Evolutionary conservation across 2,888 invertebrate species (phyloP), one percentile per base, ranked within the genome.

Genomic region (Stictocephala bisonia): DNA sequence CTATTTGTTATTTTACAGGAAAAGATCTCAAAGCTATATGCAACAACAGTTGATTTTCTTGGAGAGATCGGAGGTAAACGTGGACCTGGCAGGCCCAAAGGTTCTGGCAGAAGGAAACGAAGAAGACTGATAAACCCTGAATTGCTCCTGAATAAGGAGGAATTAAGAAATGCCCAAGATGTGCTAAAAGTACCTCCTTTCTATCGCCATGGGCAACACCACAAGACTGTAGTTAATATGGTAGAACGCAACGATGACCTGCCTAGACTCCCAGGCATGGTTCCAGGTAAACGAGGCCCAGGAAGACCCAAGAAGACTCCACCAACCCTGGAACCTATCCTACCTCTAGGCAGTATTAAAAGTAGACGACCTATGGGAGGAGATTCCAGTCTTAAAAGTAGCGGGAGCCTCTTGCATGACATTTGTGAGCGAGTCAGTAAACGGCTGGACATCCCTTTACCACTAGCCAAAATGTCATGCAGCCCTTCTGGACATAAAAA

Each of bases 391-490:
- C 26, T 64, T 11, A 72, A 72, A 29, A 67, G 68, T 20, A 72
- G 67, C 24, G 67, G 56, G 13, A 72, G 68, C 48, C 51, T 81
- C 24, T 69, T 82, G 56, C 81, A 80, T 74, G 83, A 83, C 73
- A 82, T 82, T 40, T 83, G 83, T 77, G 83, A 83, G 73, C 78
- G 81, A 58, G 82, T 83, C 24, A 82, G 80, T 72, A 83, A 81
- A 76, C 79, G 82, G 24, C 77, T 83, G 50, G 83, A 83, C 53
- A 72, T 72, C 24, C 60, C 51, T 0, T 66, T 60, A 50, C 69
- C 69, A 11, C 20, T 31, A n/a, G 41, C 69, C 7, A 53, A 18
- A 15, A 18, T 40, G 24, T 53, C 69, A 29, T 53, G 51, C 13
- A 53, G 53, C 20, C 40, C 69, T 18, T 69, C 69, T n/a, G 51